Evolutionary conservation across 2,797 vertebrate species (phyloP), one percentile per base, ranked within the genome.

Genomic region (Mus caroli): DNA sequence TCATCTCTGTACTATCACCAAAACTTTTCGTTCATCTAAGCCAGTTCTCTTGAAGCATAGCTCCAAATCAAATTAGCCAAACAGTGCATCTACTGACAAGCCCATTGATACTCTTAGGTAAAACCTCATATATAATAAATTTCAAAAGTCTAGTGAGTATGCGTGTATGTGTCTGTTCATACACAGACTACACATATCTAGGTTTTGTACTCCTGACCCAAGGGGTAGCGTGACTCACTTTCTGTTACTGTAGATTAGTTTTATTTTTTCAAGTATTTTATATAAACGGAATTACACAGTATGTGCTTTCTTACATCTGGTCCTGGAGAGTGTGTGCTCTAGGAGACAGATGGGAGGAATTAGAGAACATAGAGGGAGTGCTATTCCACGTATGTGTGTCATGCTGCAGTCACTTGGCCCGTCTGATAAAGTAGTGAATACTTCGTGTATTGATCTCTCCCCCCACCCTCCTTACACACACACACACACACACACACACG

Each of bases 241-340:
- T 90, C 88, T 90, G 17, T 90, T 90, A 90, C 88, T 90, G 58
- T 90, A 67, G 46, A 80, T 90, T 90, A 79, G 46, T 90, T 90
- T 90, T 79, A 64, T 79, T 91, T 91, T 82, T 91, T 83, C 37
- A 60, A 75, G 90, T 46, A 60, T 73, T 75, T 73, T 75, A 91
- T 91, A 60, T 73, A 91, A 91, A 60, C 12, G 64, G 64, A 91
- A 91, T 17, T 73, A 14, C n/a, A 73, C 78, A 58, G 67, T 91
- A 75, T 83, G 52, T 91, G 46, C 52, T 83, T 24, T 91, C 37
- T 83, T 73, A 46, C 82, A 54, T 83, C 52, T 91, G 78, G 28
- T 56, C 52, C 64, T 71, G 92, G 78, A 56, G 78, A 91, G 78
- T 85, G 60, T 92, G 26, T 58, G 46, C 88, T 92, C 54, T 90